phyloP scores from a whole-genome alignment of 2,888 invertebrate species.

The Morpho helenor region DNA sequence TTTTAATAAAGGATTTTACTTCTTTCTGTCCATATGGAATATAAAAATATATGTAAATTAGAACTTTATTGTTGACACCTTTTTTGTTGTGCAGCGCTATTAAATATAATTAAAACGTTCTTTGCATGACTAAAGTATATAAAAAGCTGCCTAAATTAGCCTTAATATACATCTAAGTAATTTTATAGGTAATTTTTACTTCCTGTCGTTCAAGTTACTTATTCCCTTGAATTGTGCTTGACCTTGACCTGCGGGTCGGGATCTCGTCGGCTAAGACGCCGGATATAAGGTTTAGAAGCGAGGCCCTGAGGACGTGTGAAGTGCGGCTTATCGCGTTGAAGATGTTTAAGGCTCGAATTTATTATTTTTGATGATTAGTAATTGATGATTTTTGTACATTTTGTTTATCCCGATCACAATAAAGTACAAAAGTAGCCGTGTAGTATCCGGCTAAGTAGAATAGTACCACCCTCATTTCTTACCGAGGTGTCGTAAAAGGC shows the following conservation, averaged over 20 bases:
- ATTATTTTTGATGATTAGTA: too few species aligned
- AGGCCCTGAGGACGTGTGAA: not conserved
- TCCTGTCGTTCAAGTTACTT: conserved; percentile 7
- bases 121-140: not conserved
- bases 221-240: conserved; percentile 5
- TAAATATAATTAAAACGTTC: not conserved
- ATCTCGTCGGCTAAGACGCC: conserved; percentile 5
- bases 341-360: too few species aligned
- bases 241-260: conserved; percentile 16
- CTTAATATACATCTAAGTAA: not conserved
- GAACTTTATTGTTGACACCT: too few species aligned
- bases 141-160: not conserved
- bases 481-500: too few species aligned
- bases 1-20: too few species aligned
- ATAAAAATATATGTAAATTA: too few species aligned
- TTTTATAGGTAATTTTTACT: not conserved
- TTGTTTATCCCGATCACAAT: too few species aligned
- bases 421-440: too few species aligned
- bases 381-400: too few species aligned
- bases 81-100: not conserved
- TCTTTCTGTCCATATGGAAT: too few species aligned
- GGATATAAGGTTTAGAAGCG: conserved; percentile 7
- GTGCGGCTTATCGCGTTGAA: not conserved
- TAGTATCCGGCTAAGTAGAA: too few species aligned
- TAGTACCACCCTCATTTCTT: too few species aligned